Evolutionary conservation across 1,140 invertebrate genomes (phyloP), one percentile per base, ranked within the genome.

Genomic region (Polyergus mexicanus): DNA sequence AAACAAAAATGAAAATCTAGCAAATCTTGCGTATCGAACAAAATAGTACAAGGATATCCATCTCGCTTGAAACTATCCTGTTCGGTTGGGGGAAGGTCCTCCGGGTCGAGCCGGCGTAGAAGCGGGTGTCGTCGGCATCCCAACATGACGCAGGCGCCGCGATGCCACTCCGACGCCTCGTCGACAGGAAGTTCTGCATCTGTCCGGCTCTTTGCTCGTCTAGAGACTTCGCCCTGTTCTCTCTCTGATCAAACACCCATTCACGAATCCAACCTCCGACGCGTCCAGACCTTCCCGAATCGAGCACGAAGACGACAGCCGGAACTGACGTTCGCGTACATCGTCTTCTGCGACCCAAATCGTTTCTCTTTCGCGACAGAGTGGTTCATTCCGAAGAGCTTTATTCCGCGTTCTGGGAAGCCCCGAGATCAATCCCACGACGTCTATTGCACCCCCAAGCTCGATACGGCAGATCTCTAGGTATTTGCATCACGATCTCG

Each of bases 91-190:
- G 41, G 56, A 66, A 74, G 56, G 89, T 92, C 86, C 91, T 75
- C 56, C 58, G 8, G 81, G 85, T 89, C 84, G 89, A 66, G 89
- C 89, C 88, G 84, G 88, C 91, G 93, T 90, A 92, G 89, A 91
- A 86, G 75, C 81, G 71, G 65, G 38, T 28, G 10, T 32, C 63
- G 41, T n/a, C 81, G 56, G 63, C 71, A 69, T 41, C 25, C 38
- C 25, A 44, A 47, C 10, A 22, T 75, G 77, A 69, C 85, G 85
- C 51, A 63, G 56, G 38, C 62, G 47, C 60, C 41, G 54, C 74
- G 54, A 58, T 78, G 85, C 63, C 83, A 62, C 65, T 65, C 11
- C 65, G 51, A 81, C 63, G 88, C 35, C 28, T 58, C 44, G 78
- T 85, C 84, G 85, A 92, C 89, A 89, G 92, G 91, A 92, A 86